Base-by-base conservation (phyloP, 2,113 vertebrate species). In the Tiliqua scincoides region DNA sequence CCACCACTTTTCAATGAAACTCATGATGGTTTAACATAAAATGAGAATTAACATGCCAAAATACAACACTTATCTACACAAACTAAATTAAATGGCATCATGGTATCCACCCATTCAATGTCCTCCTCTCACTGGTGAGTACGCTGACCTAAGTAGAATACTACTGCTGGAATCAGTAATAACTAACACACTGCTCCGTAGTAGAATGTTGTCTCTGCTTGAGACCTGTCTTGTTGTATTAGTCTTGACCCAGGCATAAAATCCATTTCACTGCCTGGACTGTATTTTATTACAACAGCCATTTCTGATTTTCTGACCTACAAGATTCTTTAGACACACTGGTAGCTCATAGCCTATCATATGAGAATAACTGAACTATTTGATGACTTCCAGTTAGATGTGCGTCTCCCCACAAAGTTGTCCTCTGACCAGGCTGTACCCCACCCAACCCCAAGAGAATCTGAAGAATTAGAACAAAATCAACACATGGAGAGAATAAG, bases 371-470 rank as follows among this genome's bases (percentile, higher is more conserved):
- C 32, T 83, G 77, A 83, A 30, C 35, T 83, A 59, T 6, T 12
- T 37, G 11, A 12, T 62, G 27, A 21, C 59, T 73, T 80, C 54
- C 70, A 80, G 57, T 15, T 86, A 62, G 57, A 32, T 48, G 23
- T 23, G 77, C 54, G 32, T 15, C 0, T 11, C 3, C 18, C 4
- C 59, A 54, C 40, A 85, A 88, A 76, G 77, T 30, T 67, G 78
- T 68, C 18, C 65, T 89, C 68, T 4, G 52, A 76, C 80, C 68
- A 82, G 85, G 23, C 18, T 71, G 35, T 37, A 40, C 63, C 3
- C 27, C 35, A 71, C 68, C 7, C 57, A 74, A 81, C 63, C 35
- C 87, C 73, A 71, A 92, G 82, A 76, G 89, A 87, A 72, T 86
- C 84, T 67, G 85, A 82, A 73, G 83, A 87, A 32, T 72, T 89